These are phyloP conservation scores for Chesias legatella DNA, from an alignment of 2,888 invertebrate genomes.

Conservation along the genomic window DNA sequence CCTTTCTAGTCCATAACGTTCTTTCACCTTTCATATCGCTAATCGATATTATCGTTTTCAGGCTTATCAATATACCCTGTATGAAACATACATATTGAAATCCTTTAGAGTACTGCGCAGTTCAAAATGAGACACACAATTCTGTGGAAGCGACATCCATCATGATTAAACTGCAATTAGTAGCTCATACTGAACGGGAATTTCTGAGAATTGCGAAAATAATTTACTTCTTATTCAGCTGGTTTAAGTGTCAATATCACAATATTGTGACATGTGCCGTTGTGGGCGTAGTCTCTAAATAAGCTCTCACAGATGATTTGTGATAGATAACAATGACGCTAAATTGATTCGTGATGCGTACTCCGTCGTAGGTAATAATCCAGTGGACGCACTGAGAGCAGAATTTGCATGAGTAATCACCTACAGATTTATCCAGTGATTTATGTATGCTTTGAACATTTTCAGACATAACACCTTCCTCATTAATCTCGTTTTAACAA, in stretches of 20 bases:
- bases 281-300: constrained; percentile 3
- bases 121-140: constrained; percentile 6
- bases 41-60: too few relatives aligned
- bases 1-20: too few relatives aligned
- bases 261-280: constrained; percentile 13
- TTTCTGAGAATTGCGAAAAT: constrained; percentile 15
- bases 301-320: constrained; percentile 21
- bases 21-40: too few relatives aligned
- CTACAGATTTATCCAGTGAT: constrained; percentile 11
- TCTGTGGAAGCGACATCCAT: constrained; percentile 14
- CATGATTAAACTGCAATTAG: constrained; percentile 16
- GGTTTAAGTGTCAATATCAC: constrained; percentile 9
- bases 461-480: constrained; percentile 6
- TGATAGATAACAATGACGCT: constrained; percentile 40
- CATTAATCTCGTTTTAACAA: constrained; percentile 4
- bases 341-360: constrained; percentile 41
- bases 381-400: constrained; percentile 15
- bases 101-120: neutral
- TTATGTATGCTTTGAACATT: constrained; percentile 9
- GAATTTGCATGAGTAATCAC: constrained; percentile 18
- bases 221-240: neutral
- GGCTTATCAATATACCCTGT: too few relatives aligned
- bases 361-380: constrained; percentile 24
- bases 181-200: constrained; percentile 8
- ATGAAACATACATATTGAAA: neutral